phyloP scores from a whole-genome alignment of 2,113 vertebrate genomes.

The Bagarius yarrelli region DNA sequence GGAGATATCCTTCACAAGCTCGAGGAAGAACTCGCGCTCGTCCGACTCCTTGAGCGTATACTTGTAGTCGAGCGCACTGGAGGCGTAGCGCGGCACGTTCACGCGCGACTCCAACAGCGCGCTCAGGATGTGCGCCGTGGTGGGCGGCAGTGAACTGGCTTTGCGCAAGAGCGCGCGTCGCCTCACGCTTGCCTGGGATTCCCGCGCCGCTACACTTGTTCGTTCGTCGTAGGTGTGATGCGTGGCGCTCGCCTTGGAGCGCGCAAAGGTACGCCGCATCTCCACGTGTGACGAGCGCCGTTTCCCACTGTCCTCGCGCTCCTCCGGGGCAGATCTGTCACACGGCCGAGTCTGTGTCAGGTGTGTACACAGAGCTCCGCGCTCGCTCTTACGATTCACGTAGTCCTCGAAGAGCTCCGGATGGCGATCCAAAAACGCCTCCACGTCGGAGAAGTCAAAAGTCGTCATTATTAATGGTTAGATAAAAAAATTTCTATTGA shows the following conservation, averaged over 20 bases:
- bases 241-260: constrained; percentile 89
- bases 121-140: constrained; percentile 93
- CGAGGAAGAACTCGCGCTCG: constrained; percentile 94
- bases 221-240: constrained; percentile 97
- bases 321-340: constrained; percentile 60
- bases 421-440: constrained; percentile 76
- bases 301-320: constrained; percentile 52
- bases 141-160: constrained; percentile 93
- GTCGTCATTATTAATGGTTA: constrained; percentile 64
- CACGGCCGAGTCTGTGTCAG: constrained; percentile 66
- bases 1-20: constrained; percentile 96
- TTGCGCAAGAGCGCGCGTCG: constrained; percentile 90
- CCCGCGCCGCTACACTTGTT: constrained; percentile 85
- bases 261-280: constrained; percentile 91
- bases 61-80: constrained; percentile 93
- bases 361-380: constrained; percentile 70
- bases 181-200: constrained; percentile 89
- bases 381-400: constrained; percentile 69
- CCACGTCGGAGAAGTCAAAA: constrained; percentile 74
- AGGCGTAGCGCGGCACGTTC: constrained; percentile 92
- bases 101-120: constrained; percentile 93
- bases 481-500: not conserved
- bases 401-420: constrained; percentile 78
- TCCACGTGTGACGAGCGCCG: constrained; percentile 90
- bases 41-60: constrained; percentile 92